Base-by-base conservation (phyloP, 2,797 vertebrate species). In the Gymnocypris eckloni region DNA sequence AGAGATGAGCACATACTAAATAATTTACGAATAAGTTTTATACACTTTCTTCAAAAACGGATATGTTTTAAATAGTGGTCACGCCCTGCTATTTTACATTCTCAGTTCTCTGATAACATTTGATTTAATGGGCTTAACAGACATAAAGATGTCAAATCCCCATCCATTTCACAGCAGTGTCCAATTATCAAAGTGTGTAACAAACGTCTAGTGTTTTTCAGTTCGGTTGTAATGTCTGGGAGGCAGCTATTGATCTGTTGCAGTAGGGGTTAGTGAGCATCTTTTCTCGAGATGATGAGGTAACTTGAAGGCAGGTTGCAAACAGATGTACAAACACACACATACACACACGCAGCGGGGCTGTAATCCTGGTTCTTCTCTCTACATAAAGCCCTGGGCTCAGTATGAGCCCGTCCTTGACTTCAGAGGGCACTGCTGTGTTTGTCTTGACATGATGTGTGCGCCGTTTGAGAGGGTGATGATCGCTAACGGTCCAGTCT, bases 401-500 rank as follows among this genome's bases (percentile, higher is more conserved):
- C 88, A 86, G 88, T 73, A 87, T 81, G 87, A 86, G 79, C 78
- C 59, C 90, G 93, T 92, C 94, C 95, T 94, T 95, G 93, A 93
- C 91, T 92, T 92, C 88, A 89, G 91, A 95, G 92, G 93, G 90
- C 93, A 94, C 88, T 85, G 92, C 91, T 88, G 88, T 92, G 91
- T 90, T 92, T 89, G 89, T 88, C 88, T 92, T 90, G 91, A 91
- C 87, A 88, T 91, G 89, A 89, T 6, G 59, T 89, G 90, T 90
- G 72, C 90, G 92, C 87, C 71, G 92, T 92, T 90, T 0, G 70
- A 93, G 93, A 88, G 89, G 91, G 91, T 87, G 91, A 93, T 89
- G 90, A 94, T 93, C 90, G 90, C 89, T 92, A 87, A 90, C 41
- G 80, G 89, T 90, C 84, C 79, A 87, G 83, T 67, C 90, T 52